phyloP scores from a whole-genome alignment of 2,888 invertebrate genomes.

The Eristalinus sepulchralis region DNA sequence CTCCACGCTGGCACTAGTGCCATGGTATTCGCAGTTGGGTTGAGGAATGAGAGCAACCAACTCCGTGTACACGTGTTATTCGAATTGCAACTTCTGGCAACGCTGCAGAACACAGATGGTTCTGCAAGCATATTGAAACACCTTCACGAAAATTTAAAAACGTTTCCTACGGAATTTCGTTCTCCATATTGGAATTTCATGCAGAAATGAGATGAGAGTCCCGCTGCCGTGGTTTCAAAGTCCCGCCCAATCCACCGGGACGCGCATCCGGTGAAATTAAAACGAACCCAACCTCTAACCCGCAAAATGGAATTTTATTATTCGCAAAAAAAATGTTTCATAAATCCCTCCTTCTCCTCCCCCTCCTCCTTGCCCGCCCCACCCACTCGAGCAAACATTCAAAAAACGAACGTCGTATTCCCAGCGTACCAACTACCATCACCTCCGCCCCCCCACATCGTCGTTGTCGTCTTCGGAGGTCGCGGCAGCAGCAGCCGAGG shows the following conservation, averaged over 20 bases:
- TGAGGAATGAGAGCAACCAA: too few relatives aligned
- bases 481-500: neutral
- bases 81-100: too few relatives aligned
- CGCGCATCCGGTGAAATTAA: slow-evolving; percentile 1
- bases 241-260: neutral
- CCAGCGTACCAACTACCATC: neutral
- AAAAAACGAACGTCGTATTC: neutral
- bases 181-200: too few relatives aligned
- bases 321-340: neutral
- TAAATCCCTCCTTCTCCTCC: neutral
- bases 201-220: too few relatives aligned
- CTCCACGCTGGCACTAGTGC: too few relatives aligned
- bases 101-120: too few relatives aligned
- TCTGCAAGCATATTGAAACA: too few relatives aligned
- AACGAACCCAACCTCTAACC: neutral
- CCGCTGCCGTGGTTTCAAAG: too few relatives aligned
- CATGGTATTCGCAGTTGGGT: too few relatives aligned
- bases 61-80: too few relatives aligned
- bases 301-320: slow-evolving; percentile 17
- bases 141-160: too few relatives aligned
- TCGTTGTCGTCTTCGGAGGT: neutral
- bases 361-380: neutral
- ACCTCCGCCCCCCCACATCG: neutral
- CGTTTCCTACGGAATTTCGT: too few relatives aligned
- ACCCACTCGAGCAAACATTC: neutral